These are phyloP conservation scores for Leptinotarsa texana DNA, from an alignment of 1,140 invertebrate species.

Conservation along the genomic window DNA sequence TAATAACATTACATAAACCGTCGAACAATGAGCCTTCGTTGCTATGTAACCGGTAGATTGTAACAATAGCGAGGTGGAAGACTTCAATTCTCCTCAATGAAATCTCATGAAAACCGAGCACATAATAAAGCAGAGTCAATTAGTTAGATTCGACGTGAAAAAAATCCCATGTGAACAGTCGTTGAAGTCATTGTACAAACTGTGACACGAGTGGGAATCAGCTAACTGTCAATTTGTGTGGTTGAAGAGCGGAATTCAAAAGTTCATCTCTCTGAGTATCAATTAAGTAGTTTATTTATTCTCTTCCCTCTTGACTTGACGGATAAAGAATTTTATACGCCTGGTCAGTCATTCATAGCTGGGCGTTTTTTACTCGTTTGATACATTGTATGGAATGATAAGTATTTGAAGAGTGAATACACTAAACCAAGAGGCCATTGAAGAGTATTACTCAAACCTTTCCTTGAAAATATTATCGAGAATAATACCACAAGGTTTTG, in stretches of 20 bases:
- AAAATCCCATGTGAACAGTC: slow-evolving; percentile 10
- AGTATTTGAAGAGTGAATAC: too few relatives aligned
- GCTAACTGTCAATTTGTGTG: slow-evolving; percentile 8
- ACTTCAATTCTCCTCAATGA: not conserved
- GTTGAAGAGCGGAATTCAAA: not conserved
- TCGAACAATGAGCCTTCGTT: not conserved
- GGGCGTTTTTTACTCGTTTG: too few relatives aligned
- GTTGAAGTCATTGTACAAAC: slow-evolving; percentile 16
- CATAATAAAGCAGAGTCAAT: slow-evolving; percentile 16
- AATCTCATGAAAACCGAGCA: slow-evolving; percentile 12
- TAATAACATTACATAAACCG: not conserved
- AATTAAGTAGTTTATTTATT: too few relatives aligned
- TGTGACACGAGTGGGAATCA: slow-evolving; percentile 18
- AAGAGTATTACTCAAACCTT: too few relatives aligned
- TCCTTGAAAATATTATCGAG: too few relatives aligned
- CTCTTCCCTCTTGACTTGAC: too few relatives aligned
- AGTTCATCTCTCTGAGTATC: too few relatives aligned
- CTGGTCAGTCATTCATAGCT: too few relatives aligned
- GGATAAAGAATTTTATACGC: too few relatives aligned
- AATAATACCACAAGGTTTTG: too few relatives aligned
- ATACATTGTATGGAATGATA: too few relatives aligned
- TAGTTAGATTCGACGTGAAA: not conserved
- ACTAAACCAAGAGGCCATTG: too few relatives aligned
- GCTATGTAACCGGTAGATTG: not conserved
- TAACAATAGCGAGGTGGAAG: not conserved